Evolutionary conservation across 2,888 invertebrate species (phyloP), one percentile per base, ranked within the genome.

Genomic region (Dasysyrphus albostriatus): DNA sequence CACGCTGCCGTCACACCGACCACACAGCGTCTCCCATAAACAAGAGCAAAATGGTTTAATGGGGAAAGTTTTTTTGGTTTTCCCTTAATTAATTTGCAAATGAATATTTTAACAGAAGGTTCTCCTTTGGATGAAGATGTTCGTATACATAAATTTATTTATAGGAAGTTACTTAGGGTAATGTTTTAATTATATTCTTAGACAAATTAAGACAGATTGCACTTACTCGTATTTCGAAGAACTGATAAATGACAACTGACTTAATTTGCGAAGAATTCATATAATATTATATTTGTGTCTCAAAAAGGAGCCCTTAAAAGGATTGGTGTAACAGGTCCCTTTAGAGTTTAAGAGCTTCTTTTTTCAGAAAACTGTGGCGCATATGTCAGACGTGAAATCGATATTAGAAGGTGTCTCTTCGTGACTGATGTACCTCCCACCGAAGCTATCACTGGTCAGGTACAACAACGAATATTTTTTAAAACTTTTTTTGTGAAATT

Each of bases 31-130:
- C 2, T 24, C 54, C 3, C 8, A 51, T 6, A n/a, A 54, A 32
- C 54, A 54, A n/a, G 54, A 54, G 54, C 14, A 32, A 32, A 12
- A 32, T 12, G 54, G 58, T 44, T 65, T 78, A 83, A 87, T 83
- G 83, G 72, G 78, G 54, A 83, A 87, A 87, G 75, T 87, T 87
- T 61, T 87, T 61, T 79, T 37, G 49, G 78, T 72, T 78, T 51
- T 49, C 29, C 47, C 54, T 79, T 75, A 83, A 87, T 87, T 61
- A 87, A 72, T 83, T 83, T 61, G 56, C 79, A 75, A 83, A 78
- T 58, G 70, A 75, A 82, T 78, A 74, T 74, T 83, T 39, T 39
- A 82, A 24, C 14, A 49, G 39, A 69, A 69, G 34, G 73, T 69
- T 63, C 59, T 32, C 7, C 5, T 39, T 12, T 24, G 10, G 4